Conservation (phyloP, 1,140 invertebrate genomes). For the Drepana arcuata region DNA sequence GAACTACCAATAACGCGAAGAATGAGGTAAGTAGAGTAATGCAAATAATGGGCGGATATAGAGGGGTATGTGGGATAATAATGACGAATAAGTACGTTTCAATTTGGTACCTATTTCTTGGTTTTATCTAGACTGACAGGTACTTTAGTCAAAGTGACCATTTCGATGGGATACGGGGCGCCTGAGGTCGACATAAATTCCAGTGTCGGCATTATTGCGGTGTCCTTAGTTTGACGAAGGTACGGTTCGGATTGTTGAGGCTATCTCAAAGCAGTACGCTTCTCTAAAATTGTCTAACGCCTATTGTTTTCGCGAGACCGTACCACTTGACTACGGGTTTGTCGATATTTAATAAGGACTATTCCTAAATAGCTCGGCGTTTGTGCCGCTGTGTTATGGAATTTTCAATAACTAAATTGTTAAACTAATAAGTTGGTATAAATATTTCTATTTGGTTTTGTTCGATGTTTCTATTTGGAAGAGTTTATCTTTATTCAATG, state of each 20-base stretch:
- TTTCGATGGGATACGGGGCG: conserved; percentile 28
- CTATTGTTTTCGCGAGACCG: conserved; percentile 26
- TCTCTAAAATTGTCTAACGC: conserved; percentile 16
- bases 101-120: conserved; percentile 11
- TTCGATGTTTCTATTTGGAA: no score
- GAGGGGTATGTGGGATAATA: no score
- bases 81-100: conserved; percentile 6
- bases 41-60: no score
- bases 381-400: neutral
- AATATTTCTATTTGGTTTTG: no score
- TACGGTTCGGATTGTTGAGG: conserved; percentile 32
- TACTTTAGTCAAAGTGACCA: conserved; percentile 37
- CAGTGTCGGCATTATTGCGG: conserved; percentile 37
- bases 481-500: no score
- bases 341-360: conserved; percentile 1
- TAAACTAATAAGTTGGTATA: no score
- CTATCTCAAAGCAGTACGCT: conserved; percentile 32
- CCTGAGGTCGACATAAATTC: conserved; percentile 43
- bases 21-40: no score
- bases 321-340: conserved; percentile 5
- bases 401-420: no score
- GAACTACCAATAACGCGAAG: no score
- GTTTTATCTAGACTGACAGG: conserved; percentile 37
- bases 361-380: neutral
- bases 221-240: conserved; percentile 46